Conservation (phyloP, 2,888 invertebrate genomes). For the Desoria tigrina region DNA sequence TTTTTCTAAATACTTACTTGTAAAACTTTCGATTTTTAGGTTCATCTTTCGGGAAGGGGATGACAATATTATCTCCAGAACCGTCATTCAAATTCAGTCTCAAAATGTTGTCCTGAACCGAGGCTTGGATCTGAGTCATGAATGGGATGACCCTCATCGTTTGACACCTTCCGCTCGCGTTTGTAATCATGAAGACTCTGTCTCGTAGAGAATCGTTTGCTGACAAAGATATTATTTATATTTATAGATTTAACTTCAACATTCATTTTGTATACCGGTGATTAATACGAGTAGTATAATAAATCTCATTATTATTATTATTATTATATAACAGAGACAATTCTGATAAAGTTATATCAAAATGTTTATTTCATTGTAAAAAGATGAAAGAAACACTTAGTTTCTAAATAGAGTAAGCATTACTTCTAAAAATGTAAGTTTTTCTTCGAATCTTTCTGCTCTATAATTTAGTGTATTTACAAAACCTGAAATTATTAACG, state of each 20-base stretch:
- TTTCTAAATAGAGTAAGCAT: too few relatives aligned
- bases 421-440: neutral
- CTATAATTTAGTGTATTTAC: too few relatives aligned
- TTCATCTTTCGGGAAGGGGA: constrained; percentile 27
- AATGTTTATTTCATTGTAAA: too few relatives aligned
- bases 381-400: too few relatives aligned
- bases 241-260: neutral
- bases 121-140: constrained; percentile 26
- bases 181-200: constrained; percentile 43
- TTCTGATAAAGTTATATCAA: too few relatives aligned
- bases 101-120: constrained; percentile 30
- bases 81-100: constrained; percentile 27
- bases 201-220: constrained; percentile 34
- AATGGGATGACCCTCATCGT: constrained; percentile 31
- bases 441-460: too few relatives aligned
- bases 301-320: too few relatives aligned
- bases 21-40: neutral
- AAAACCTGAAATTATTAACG: too few relatives aligned
- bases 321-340: too few relatives aligned
- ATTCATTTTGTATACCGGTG: too few relatives aligned
- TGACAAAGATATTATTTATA: neutral
- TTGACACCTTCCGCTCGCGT: constrained; percentile 28
- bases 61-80: neutral
- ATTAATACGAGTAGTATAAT: too few relatives aligned
- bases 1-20: too few relatives aligned